Evolutionary conservation across 2,113 vertebrate species (phyloP).

Genomic region (Pachycephala philippinensis): DNA sequence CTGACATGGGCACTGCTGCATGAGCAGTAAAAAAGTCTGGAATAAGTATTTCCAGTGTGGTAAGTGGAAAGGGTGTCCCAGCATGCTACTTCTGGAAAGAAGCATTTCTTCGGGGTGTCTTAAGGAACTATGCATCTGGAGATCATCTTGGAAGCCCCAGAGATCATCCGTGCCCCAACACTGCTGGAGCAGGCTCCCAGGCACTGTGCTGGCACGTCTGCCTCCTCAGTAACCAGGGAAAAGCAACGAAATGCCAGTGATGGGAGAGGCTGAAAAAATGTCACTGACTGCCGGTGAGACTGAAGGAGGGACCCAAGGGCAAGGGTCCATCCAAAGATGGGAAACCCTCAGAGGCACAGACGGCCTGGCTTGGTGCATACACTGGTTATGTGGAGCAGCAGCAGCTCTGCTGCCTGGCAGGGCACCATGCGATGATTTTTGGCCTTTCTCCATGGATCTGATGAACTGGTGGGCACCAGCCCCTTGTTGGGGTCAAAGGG

Average conservation of each 20-base stretch:
- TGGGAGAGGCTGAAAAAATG: not conserved
- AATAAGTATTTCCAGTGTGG: not conserved
- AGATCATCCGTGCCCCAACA: rapidly evolving
- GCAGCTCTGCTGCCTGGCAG: not conserved
- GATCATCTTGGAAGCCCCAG: not conserved
- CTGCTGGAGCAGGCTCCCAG: not conserved
- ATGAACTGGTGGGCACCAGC: not conserved
- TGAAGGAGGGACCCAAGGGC: not conserved
- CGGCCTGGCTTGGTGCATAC: rapidly evolving
- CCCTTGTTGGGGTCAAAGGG: not conserved
- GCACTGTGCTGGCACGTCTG: rapidly evolving
- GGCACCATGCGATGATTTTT: not conserved
- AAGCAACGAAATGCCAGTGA: rapidly evolving
- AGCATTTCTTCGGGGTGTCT: not conserved
- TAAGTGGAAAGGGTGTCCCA: not conserved
- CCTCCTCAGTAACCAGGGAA: not conserved
- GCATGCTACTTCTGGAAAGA: not conserved
- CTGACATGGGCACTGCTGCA: not conserved
- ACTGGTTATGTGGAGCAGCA: rapidly evolving
- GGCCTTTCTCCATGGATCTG: not conserved
- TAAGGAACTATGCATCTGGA: not conserved
- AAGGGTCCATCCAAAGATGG: not conserved
- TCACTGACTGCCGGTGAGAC: rapidly evolving
- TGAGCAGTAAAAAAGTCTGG: not conserved
- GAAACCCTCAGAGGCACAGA: not conserved